A percentile compares a stretch with the other conserved stretches of the same genome.
Evolutionary conservation across 2,113 vertebrate species (phyloP).

Genomic region (Donacobius atricapilla): DNA sequence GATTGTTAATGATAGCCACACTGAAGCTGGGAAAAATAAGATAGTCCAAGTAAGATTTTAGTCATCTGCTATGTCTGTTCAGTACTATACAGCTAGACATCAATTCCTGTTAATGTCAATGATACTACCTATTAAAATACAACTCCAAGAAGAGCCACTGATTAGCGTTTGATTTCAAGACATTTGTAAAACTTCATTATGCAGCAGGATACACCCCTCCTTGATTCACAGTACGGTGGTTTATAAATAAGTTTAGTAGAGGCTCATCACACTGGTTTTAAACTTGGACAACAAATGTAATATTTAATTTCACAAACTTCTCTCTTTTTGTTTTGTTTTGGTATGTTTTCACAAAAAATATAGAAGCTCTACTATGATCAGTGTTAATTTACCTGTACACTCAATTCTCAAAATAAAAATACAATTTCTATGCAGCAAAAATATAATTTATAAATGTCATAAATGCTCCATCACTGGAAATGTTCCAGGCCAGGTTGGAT

Average conservation of each 20-base stretch:
- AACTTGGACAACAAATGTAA: background rate
- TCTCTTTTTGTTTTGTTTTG: background rate
- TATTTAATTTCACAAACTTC: background rate
- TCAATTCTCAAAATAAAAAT: background rate
- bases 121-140: background rate
- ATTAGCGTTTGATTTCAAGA: background rate
- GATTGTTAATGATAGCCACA: background rate
- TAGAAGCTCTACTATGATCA: background rate
- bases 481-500: background rate
- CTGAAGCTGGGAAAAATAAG: background rate
- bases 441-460: background rate
- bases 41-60: background rate
- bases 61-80: background rate
- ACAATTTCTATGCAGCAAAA: background rate
- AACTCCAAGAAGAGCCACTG: background rate
- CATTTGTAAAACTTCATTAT: background rate
- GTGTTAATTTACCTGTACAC: background rate
- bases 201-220: background rate
- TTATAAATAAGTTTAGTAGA: background rate
- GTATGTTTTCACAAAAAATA: background rate
- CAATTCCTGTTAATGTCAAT: background rate
- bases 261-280: background rate
- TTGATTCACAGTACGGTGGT: background rate
- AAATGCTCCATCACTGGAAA: background rate
- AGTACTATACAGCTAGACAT: background rate